Conservation (phyloP, 2,888 invertebrate species). For the Baccha elongata region DNA sequence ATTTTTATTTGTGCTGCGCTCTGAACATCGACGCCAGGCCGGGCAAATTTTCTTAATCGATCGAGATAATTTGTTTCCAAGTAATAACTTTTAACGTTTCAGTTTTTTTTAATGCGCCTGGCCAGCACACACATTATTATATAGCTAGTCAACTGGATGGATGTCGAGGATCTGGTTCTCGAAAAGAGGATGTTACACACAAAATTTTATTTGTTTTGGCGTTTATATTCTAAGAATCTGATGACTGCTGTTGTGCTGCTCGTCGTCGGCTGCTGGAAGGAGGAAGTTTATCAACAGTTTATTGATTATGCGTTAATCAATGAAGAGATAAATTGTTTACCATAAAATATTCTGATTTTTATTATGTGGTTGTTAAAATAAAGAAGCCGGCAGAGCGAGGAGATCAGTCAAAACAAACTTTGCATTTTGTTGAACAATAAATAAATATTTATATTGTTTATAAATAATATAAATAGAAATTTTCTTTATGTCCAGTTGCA, state of each 20-base stretch:
- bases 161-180: slow-evolving; percentile 17
- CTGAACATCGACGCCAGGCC: slow-evolving; percentile 1
- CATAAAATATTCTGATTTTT: neutral
- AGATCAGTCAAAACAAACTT: neutral
- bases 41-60: slow-evolving; percentile 69
- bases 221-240: slow-evolving; percentile 51
- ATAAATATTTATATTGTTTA: too few relatives aligned
- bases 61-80: slow-evolving; percentile 73
- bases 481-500: too few relatives aligned
- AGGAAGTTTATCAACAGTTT: slow-evolving; percentile 50
- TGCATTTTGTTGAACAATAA: too few relatives aligned
- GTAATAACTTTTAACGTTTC: slow-evolving; percentile 69
- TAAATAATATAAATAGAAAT: too few relatives aligned
- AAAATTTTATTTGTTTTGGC: slow-evolving; percentile 69
- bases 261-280: neutral
- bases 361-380: neutral
- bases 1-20: slow-evolving; percentile 38
- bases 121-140: slow-evolving; percentile 33
- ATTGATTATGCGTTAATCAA: slow-evolving; percentile 66
- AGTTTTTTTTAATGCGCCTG: slow-evolving; percentile 43
- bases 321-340: slow-evolving; percentile 39
- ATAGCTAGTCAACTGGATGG: slow-evolving; percentile 23
- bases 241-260: slow-evolving; percentile 13
- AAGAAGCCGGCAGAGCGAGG: neutral
- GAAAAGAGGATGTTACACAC: slow-evolving; percentile 41